These are phyloP conservation scores for Artemia franciscana DNA, from an alignment of 1,140 invertebrate species.

Conservation along the genomic window DNA sequence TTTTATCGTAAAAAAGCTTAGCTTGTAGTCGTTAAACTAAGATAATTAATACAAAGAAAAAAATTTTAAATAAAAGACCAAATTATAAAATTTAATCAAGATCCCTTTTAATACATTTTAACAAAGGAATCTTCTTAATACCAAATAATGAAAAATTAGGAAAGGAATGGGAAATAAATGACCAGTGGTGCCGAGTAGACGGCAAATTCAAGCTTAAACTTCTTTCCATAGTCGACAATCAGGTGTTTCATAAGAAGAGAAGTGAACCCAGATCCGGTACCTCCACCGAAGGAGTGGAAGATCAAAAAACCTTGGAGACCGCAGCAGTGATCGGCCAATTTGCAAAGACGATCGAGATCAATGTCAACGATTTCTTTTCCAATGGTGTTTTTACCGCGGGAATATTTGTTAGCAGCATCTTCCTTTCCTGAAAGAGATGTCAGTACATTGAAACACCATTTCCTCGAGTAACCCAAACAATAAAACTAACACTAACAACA, in stretches of 20 bases:
- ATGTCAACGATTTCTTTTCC: constrained; percentile 25
- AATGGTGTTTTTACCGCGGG: constrained; percentile 27
- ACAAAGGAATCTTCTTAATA: not conserved
- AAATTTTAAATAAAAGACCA: too few species aligned
- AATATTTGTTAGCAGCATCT: constrained; percentile 29
- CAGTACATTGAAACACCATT: too few species aligned
- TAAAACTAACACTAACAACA: too few species aligned
- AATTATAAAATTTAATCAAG: too few species aligned
- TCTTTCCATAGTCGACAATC: constrained; percentile 56
- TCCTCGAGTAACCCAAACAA: too few species aligned
- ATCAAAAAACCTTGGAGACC: constrained; percentile 59
- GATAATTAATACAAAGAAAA: too few species aligned
- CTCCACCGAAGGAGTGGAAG: constrained; percentile 65
- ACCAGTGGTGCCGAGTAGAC: constrained; percentile 50
- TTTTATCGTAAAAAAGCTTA: too few species aligned
- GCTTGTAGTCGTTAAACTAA: too few species aligned
- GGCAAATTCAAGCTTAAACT: constrained; percentile 56
- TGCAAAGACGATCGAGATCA: constrained; percentile 24
- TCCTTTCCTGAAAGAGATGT: constrained; percentile 25
- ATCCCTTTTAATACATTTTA: not conserved
- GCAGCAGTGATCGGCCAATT: constrained; percentile 47
- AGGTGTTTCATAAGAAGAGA: constrained; percentile 55
- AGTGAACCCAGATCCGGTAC: constrained; percentile 60
- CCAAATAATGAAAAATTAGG: constrained; percentile 3
- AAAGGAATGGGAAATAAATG: constrained; percentile 11